Evolutionary conservation across 2,113 vertebrate genomes (phyloP).

Genomic region (Zosterops hypoxanthus): DNA sequence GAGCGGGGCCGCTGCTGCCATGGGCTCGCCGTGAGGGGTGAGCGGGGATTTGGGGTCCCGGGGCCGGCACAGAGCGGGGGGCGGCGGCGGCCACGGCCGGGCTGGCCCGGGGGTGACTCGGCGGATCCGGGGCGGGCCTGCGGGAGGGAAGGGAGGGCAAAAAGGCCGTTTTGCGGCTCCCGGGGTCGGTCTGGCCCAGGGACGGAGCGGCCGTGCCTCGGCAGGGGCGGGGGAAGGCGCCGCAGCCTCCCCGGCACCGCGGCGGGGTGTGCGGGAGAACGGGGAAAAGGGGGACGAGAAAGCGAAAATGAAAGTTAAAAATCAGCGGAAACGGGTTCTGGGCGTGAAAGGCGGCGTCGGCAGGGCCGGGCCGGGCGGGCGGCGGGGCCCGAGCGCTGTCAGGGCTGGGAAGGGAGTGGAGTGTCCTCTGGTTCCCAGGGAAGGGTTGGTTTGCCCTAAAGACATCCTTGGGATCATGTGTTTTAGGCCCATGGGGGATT

Average conservation of each 20-base stretch:
- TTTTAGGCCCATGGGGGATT: background rate
- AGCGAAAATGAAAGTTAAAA: slow-evolving; percentile 46
- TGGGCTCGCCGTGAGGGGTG: slow-evolving; percentile 16
- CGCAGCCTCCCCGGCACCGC: background rate
- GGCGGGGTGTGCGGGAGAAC: background rate
- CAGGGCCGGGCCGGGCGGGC: background rate
- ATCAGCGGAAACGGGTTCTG: background rate
- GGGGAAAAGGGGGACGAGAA: background rate
- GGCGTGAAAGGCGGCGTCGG: background rate
- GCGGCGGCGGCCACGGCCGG: background rate
- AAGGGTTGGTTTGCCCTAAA: background rate
- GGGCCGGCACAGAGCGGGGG: background rate
- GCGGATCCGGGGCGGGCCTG: background rate
- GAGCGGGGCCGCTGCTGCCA: background rate
- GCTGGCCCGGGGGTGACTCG: background rate
- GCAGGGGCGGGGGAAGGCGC: background rate
- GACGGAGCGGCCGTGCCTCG: background rate
- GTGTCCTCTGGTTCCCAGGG: rapidly evolving
- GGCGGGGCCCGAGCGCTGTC: background rate
- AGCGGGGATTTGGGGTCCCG: background rate
- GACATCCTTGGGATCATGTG: rapidly evolving
- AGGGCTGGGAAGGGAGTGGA: background rate
- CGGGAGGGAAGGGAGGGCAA: background rate
- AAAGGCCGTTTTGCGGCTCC: background rate
- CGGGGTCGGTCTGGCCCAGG: background rate